phyloP scores from a whole-genome alignment of 2,888 invertebrate genomes.

The Sepioteuthis lessoniana region DNA sequence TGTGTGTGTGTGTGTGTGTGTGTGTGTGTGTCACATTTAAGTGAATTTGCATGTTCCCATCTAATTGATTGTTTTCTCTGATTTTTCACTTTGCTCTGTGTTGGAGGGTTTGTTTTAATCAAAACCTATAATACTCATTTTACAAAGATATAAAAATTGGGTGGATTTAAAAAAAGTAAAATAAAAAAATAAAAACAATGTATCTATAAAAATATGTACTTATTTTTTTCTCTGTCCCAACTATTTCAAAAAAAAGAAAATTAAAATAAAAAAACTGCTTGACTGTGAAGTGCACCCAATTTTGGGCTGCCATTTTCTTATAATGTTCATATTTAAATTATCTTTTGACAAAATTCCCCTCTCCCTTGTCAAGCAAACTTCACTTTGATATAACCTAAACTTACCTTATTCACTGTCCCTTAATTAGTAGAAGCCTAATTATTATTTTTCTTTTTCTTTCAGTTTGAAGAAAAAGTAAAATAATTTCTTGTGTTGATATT shows the following conservation, averaged over 20 bases:
- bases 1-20: neutral
- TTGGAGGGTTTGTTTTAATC: slow-evolving; percentile 6
- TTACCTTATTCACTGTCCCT: neutral
- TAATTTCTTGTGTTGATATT: neutral
- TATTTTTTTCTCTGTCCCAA: neutral
- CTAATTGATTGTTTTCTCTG: neutral
- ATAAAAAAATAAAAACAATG: neutral
- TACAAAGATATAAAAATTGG: neutral
- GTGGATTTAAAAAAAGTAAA: neutral
- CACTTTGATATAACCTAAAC: neutral
- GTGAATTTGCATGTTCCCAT: neutral
- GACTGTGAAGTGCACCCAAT: neutral
- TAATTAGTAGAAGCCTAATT: neutral
- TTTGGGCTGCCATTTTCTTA: neutral
- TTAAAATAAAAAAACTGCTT: neutral
- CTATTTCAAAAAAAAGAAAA: neutral
- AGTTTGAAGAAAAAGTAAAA: neutral
- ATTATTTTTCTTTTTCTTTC: neutral
- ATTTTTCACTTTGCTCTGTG: neutral
- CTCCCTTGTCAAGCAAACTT: neutral
- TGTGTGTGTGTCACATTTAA: neutral
- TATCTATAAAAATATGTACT: neutral
- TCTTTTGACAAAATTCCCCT: neutral
- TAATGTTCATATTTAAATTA: neutral
- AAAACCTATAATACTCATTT: neutral